Conservation (phyloP, 2,113 vertebrate genomes). For the pig (Sus scrofa) region DNA sequence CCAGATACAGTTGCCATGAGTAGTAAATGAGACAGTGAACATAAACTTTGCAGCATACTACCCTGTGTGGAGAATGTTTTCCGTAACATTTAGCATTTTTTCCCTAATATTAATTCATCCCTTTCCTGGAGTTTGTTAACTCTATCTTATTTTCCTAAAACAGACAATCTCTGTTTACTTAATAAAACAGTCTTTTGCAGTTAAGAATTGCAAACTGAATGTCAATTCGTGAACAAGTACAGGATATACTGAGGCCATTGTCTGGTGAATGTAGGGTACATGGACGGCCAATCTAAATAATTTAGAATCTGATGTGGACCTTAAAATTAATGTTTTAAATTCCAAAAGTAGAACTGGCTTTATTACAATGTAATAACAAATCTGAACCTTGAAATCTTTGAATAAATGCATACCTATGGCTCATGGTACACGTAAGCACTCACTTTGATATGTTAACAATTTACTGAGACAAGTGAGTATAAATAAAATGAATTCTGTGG, state of each 20-base stretch:
- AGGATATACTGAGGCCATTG: background rate
- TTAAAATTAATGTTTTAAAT: slow-evolving; percentile 23
- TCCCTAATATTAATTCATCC: background rate
- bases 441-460: background rate
- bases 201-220: background rate
- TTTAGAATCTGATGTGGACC: background rate
- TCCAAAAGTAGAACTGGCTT: background rate
- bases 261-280: background rate
- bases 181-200: background rate
- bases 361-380: background rate
- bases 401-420: background rate
- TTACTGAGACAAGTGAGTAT: background rate
- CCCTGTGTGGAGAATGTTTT: background rate
- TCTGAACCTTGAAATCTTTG: background rate
- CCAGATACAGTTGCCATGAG: background rate
- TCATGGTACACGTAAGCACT: background rate
- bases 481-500: background rate
- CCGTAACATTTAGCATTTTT: background rate
- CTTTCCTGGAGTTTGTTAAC: slow-evolving; percentile 1
- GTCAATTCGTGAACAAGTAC: background rate
- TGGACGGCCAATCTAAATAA: background rate
- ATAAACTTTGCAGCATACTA: background rate
- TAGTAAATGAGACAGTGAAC: background rate
- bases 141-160: slow-evolving; percentile 14
- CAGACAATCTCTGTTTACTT: background rate